phyloP scores from a whole-genome alignment of 2,797 vertebrate species.

The Odontamblyopus lacepedii region DNA sequence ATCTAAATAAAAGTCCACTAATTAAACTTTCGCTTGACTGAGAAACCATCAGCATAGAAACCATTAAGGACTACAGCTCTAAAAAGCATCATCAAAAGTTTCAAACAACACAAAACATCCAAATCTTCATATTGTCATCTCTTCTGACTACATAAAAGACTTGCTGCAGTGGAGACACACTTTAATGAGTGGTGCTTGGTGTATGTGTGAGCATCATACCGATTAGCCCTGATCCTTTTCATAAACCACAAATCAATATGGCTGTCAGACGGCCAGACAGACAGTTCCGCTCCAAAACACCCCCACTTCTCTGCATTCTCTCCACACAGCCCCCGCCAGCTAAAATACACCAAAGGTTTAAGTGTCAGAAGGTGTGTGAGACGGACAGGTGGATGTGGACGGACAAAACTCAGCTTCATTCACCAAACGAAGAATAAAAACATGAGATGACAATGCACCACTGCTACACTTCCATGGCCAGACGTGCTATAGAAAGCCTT shows the following conservation, averaged over 20 bases:
- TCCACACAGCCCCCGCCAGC: slow-evolving; percentile 53
- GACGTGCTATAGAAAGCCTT: slow-evolving; percentile 23
- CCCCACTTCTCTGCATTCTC: slow-evolving; percentile 56
- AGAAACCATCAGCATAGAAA: too few species aligned
- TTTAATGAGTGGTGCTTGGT: slow-evolving; percentile 9
- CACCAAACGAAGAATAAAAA: slow-evolving; percentile 21
- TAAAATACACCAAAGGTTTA: slow-evolving; percentile 42
- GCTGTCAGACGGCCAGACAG: slow-evolving; percentile 58
- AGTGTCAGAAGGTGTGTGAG: slow-evolving; percentile 37
- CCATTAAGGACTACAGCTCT: too few species aligned
- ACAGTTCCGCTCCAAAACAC: slow-evolving; percentile 65
- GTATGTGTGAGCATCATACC: slow-evolving; percentile 34
- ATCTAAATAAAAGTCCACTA: too few species aligned
- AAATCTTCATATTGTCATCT: background rate
- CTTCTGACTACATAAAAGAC: background rate
- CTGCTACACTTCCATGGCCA: slow-evolving; percentile 29
- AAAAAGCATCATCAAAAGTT: background rate
- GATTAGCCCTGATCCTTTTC: slow-evolving; percentile 57
- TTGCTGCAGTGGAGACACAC: background rate
- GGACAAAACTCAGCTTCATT: slow-evolving; percentile 29
- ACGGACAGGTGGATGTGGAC: slow-evolving; percentile 17
- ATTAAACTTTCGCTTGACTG: too few species aligned
- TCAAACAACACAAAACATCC: background rate
- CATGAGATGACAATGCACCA: background rate
- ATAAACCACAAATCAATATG: slow-evolving; percentile 67